Evolutionary conservation across 2,888 invertebrate species (phyloP).

Genomic region (Andricus quercusramuli): DNA sequence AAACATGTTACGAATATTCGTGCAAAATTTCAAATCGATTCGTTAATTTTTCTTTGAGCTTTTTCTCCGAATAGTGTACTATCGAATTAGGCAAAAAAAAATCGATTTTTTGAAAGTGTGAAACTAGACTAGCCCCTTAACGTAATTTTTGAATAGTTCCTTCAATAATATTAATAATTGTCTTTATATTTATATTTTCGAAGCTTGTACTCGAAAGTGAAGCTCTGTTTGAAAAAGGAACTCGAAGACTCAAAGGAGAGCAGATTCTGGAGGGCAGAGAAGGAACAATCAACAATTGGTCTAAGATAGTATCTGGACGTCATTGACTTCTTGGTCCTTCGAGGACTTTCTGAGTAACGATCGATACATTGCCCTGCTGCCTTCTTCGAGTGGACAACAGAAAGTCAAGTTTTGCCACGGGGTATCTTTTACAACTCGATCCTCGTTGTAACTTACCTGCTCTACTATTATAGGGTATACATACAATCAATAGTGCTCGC

Average conservation of each 20-base stretch:
- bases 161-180: too few species aligned
- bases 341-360: conserved; percentile 28
- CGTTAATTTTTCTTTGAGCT: too few species aligned
- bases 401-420: conserved; percentile 43
- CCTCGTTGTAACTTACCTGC: conserved; percentile 44
- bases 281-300: conserved; percentile 36
- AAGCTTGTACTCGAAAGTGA: background rate
- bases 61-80: too few species aligned
- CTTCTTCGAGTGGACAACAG: conserved; percentile 25
- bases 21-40: too few species aligned
- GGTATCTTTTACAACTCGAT: conserved; percentile 50
- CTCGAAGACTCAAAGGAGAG: background rate
- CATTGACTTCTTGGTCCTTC: conserved; percentile 25
- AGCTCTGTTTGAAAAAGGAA: background rate
- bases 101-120: too few species aligned
- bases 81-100: too few species aligned
- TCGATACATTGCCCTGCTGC: background rate
- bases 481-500: conserved; percentile 29
- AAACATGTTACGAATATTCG: too few species aligned
- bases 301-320: conserved; percentile 27
- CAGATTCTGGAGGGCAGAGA: background rate
- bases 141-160: too few species aligned
- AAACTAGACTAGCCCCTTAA: too few species aligned
- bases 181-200: background rate
- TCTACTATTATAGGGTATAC: conserved; percentile 27